phyloP scores from a whole-genome alignment of 2,113 vertebrate genomes.

The Apteryx mantelli region DNA sequence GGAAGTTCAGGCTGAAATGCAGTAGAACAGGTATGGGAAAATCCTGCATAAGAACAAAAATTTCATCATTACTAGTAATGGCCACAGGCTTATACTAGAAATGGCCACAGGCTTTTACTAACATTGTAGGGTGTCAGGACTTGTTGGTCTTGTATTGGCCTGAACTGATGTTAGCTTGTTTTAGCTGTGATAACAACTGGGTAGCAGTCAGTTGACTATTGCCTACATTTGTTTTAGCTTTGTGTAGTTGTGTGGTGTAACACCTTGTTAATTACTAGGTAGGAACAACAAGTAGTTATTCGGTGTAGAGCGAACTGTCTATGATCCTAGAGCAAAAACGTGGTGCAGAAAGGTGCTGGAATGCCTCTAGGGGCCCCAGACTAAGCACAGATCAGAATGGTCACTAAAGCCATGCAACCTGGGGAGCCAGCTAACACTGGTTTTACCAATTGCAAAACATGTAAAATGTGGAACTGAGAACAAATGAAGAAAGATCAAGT shows the following conservation, averaged over 20 bases:
- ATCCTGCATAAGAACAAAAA: neutral
- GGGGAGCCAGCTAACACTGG: neutral
- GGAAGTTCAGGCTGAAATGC: neutral
- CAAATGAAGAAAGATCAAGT: too few species aligned
- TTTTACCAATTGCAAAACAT: too few species aligned
- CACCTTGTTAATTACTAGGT: neutral
- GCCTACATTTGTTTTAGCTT: neutral
- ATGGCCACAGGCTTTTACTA: neutral
- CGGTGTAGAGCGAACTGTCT: fast-evolving
- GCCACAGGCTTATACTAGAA: neutral
- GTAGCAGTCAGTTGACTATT: neutral
- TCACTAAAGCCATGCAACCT: neutral
- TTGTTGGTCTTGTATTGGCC: neutral
- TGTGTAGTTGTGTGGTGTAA: neutral
- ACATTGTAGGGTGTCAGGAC: neutral
- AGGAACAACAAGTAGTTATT: neutral
- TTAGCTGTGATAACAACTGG: neutral
- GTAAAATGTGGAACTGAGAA: too few species aligned
- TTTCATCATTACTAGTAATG: neutral
- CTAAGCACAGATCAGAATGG: neutral
- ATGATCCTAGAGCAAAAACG: neutral
- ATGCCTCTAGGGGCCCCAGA: neutral
- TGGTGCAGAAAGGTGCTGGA: neutral
- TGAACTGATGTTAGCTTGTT: neutral
- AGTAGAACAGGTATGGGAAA: neutral